Evolutionary conservation across 2,113 vertebrate species (phyloP).

Genomic region (Potamarius usumacintae): DNA sequence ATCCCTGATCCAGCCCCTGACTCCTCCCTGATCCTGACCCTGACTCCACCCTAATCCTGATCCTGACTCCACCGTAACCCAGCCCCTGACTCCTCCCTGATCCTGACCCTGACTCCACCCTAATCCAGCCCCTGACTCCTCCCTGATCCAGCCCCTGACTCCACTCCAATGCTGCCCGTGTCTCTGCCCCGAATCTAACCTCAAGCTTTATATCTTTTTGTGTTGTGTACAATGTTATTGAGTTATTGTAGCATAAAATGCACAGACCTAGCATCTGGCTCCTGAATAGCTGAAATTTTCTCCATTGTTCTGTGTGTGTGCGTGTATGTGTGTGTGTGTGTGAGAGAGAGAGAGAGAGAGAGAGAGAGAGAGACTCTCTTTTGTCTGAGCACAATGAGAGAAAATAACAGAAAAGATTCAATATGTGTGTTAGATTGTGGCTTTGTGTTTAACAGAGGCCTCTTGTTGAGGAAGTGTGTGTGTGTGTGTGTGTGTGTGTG

Average conservation of each 20-base stretch:
- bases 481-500: conserved; percentile 20
- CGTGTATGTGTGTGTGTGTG: background rate
- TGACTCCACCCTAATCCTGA: background rate
- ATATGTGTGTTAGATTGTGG: background rate
- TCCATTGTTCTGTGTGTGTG: background rate
- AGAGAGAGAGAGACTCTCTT: background rate
- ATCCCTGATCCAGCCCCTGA: background rate
- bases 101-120: background rate
- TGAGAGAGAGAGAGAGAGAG: background rate
- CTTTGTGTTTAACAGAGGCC: background rate
- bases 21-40: background rate
- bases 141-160: background rate
- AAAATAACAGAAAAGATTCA: background rate
- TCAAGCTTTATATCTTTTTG: too few species aligned
- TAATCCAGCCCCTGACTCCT: background rate
- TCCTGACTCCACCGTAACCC: background rate
- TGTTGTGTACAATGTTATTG: background rate
- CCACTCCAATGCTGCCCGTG: background rate
- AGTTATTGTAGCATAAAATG: background rate
- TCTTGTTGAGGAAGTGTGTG: background rate
- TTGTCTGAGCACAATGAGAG: background rate
- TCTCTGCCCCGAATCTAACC: background rate
- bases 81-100: background rate
- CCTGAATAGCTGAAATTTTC: background rate
- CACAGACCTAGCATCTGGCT: background rate